A percentile compares a stretch with the other conserved stretches of the same genome.
Evolutionary conservation across 2,113 vertebrate species (phyloP).

Genomic region (Lipotes vexillifer): DNA sequence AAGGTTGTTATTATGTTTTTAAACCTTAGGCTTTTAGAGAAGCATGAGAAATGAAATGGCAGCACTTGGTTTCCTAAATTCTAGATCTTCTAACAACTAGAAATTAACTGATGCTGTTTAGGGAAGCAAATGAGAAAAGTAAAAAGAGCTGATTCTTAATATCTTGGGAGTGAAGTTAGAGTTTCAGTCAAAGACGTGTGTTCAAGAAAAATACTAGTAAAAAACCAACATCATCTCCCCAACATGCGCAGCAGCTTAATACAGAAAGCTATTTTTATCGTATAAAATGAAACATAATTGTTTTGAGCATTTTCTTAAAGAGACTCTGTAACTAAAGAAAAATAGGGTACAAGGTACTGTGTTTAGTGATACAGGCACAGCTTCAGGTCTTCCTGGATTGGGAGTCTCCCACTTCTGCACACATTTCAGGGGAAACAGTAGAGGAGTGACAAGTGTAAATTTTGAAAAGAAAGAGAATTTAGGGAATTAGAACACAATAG

Average conservation of each 20-base stretch:
- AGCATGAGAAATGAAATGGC: neutral
- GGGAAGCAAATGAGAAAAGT: conserved; percentile 25
- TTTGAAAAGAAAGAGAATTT: conserved; percentile 34
- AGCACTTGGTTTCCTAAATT: neutral
- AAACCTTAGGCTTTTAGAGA: neutral
- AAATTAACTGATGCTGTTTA: conserved; percentile 5
- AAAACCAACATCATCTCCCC: conserved; percentile 56
- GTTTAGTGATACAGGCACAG: conserved; percentile 35
- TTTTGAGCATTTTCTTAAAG: conserved; percentile 69
- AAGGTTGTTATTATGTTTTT: neutral
- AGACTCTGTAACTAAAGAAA: conserved; percentile 64
- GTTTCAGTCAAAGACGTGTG: conserved; percentile 53
- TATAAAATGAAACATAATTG: conserved; percentile 70
- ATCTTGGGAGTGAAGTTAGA: conserved; percentile 41
- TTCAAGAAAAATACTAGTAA: conserved; percentile 42
- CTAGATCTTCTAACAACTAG: neutral
- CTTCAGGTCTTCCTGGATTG: conserved; percentile 37
- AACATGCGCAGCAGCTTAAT: conserved; percentile 52
- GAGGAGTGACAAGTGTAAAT: conserved; percentile 15
- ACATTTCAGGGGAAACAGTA: conserved; percentile 37
- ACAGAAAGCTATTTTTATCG: conserved; percentile 73
- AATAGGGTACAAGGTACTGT: conserved; percentile 28
- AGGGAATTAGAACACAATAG: conserved; percentile 40
- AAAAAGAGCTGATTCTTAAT: neutral
- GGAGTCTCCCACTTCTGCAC: conserved; percentile 24